A percentile compares a stretch with the other conserved stretches of the same genome.
These are phyloP conservation scores for Harlomillsia oculata DNA, from an alignment of 1,140 invertebrate species.

Conservation along the genomic window DNA sequence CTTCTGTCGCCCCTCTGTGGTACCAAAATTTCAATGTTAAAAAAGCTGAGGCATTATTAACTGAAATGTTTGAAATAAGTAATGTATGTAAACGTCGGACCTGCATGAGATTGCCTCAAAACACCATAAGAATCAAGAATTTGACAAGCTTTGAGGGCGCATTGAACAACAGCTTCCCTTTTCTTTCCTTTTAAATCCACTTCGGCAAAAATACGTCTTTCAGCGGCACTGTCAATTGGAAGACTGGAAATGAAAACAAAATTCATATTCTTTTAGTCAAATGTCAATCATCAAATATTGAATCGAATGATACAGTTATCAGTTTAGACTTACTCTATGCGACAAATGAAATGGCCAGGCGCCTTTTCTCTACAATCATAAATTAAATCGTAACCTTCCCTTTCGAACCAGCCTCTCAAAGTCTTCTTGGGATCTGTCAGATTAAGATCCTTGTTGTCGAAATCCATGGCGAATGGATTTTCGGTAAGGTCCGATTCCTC, in stretches of 20 bases:
- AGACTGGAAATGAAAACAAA: slow-evolving; percentile 43
- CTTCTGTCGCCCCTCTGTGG: too few relatives aligned
- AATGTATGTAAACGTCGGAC: too few relatives aligned
- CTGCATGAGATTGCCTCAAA: slow-evolving; percentile 64
- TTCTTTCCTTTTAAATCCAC: slow-evolving; percentile 81
- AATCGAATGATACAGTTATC: not conserved
- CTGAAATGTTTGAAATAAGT: too few relatives aligned
- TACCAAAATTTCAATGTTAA: too few relatives aligned
- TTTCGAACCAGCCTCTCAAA: slow-evolving; percentile 84
- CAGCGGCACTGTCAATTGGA: slow-evolving; percentile 68
- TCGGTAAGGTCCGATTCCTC: slow-evolving; percentile 66
- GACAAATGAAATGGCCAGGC: slow-evolving; percentile 62
- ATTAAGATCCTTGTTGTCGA: slow-evolving; percentile 56
- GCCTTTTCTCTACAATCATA: slow-evolving; percentile 76
- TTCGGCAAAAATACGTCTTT: slow-evolving; percentile 66
- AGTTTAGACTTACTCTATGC: slow-evolving; percentile 47
- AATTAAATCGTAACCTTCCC: slow-evolving; percentile 76
- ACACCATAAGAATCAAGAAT: slow-evolving; percentile 75
- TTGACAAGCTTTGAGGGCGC: slow-evolving; percentile 86
- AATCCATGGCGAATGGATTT: slow-evolving; percentile 64
- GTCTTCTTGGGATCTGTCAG: slow-evolving; percentile 93
- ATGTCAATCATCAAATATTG: not conserved
- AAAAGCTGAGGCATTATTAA: too few relatives aligned
- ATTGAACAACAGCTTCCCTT: slow-evolving; percentile 85
- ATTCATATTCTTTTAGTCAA: not conserved